These are phyloP conservation scores for Centropus bengalensis DNA, from an alignment of 2,113 vertebrate genomes.

Conservation along the genomic window DNA sequence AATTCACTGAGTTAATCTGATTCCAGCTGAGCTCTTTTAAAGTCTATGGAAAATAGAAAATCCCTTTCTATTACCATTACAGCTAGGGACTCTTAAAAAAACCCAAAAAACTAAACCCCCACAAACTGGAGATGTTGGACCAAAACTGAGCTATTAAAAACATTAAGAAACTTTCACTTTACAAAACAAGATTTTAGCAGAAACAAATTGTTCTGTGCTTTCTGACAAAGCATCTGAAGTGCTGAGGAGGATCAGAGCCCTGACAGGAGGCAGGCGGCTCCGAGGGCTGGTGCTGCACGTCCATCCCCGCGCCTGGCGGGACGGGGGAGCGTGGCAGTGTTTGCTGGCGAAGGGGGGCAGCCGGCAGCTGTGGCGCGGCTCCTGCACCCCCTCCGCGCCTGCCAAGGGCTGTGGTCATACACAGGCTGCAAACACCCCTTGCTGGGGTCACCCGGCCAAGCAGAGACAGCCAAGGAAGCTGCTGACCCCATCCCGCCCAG, in stretches of 20 bases:
- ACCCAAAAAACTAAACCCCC: too few species aligned
- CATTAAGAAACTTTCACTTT: neutral
- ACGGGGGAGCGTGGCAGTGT: neutral
- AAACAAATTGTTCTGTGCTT: neutral
- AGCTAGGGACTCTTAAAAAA: neutral
- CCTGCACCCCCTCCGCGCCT: slow-evolving; percentile 43
- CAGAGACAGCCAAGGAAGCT: neutral
- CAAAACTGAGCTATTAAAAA: neutral
- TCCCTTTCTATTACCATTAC: slow-evolving; percentile 22
- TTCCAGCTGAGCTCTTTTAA: slow-evolving; percentile 60
- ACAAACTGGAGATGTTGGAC: neutral
- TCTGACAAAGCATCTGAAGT: neutral
- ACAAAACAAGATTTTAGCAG: neutral
- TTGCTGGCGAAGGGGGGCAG: slow-evolving; percentile 2
- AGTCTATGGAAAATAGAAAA: slow-evolving; percentile 54
- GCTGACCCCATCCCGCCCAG: slow-evolving; percentile 73
- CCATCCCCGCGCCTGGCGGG: neutral
- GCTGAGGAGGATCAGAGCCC: neutral
- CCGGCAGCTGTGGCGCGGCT: slow-evolving; percentile 65
- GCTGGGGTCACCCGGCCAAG: neutral
- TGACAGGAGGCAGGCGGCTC: neutral
- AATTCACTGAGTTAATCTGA: slow-evolving; percentile 57
- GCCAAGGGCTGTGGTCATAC: slow-evolving; percentile 64
- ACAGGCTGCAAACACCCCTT: slow-evolving; percentile 24
- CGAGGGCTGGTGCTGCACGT: neutral